Percentiles rank a stretch among this genome's conserved stretches.
Evolutionary conservation across 2,113 vertebrate genomes (phyloP).

Genomic region (Myiopsitta monachus): DNA sequence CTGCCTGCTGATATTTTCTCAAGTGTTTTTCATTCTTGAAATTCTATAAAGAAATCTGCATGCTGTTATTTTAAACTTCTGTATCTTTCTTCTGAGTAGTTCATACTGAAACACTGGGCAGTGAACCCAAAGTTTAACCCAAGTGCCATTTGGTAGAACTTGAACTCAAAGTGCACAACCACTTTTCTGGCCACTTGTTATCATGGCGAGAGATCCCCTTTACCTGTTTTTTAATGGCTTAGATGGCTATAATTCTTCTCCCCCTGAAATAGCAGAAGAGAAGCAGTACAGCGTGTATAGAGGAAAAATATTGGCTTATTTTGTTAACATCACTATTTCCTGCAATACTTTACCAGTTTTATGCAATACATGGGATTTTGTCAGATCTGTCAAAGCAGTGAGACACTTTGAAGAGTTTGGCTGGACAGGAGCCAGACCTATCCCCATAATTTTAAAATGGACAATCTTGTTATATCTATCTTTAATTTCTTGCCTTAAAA

Average conservation of each 20-base stretch:
- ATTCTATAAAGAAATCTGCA: slow-evolving; percentile 82
- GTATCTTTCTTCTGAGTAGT: slow-evolving; percentile 67
- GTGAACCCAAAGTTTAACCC: slow-evolving; percentile 57
- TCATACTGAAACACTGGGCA: slow-evolving; percentile 66
- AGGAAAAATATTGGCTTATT: neutral
- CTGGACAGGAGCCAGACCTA: neutral
- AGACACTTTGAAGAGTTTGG: neutral
- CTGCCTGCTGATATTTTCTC: slow-evolving; percentile 87
- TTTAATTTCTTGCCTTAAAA: neutral
- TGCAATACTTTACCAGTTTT: neutral
- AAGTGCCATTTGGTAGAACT: slow-evolving; percentile 36
- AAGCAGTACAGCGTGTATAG: neutral
- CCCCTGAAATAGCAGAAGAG: neutral
- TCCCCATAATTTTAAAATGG: neutral
- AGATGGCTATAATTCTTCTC: neutral
- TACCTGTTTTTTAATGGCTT: neutral
- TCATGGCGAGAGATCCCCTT: neutral
- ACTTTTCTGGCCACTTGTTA: neutral
- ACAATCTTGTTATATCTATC: neutral
- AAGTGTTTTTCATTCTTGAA: slow-evolving; percentile 93
- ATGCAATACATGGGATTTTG: neutral
- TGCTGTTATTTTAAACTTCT: slow-evolving; percentile 87
- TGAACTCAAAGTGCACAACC: slow-evolving; percentile 45
- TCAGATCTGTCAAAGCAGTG: neutral
- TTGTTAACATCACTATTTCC: neutral